Percentiles rank a stretch among this genome's conserved stretches.
phyloP scores from a whole-genome alignment of 2,797 vertebrate species.

The Pangasius mekongensis region DNA sequence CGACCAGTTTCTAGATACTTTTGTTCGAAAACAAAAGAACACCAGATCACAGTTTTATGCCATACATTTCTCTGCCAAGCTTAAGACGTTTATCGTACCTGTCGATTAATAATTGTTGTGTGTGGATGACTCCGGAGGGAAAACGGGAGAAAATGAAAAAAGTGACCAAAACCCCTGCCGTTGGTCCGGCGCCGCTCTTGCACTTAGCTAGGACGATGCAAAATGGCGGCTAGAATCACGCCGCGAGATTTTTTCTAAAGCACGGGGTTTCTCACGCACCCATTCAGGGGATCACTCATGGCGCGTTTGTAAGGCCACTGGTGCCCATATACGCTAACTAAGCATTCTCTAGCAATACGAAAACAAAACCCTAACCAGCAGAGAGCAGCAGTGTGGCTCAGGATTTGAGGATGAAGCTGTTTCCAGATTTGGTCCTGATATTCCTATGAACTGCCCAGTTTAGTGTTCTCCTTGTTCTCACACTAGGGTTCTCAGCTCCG shows the following conservation, averaged over 20 bases:
- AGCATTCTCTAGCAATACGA: neutral
- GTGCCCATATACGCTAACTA: neutral
- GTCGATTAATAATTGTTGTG: slow-evolving; percentile 76
- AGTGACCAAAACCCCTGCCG: slow-evolving; percentile 82
- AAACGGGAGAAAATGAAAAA: slow-evolving; percentile 75
- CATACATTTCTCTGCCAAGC: slow-evolving; percentile 61
- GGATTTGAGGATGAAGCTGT: neutral
- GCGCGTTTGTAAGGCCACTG: neutral
- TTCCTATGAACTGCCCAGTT: neutral
- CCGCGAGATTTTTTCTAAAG: slow-evolving; percentile 87
- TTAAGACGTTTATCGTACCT: slow-evolving; percentile 77
- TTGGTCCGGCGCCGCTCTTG: slow-evolving; percentile 88
- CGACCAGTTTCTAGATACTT: slow-evolving; percentile 72
- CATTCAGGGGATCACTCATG: slow-evolving; percentile 76
- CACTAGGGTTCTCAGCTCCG: neutral
- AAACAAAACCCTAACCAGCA: neutral
- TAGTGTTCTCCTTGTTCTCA: neutral
- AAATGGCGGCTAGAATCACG: slow-evolving; percentile 99
- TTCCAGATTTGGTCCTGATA: neutral
- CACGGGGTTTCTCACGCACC: slow-evolving; percentile 86
- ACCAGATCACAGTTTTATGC: slow-evolving; percentile 47
- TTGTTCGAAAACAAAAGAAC: slow-evolving; percentile 75
- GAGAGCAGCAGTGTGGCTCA: slow-evolving; percentile 19
- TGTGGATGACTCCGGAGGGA: slow-evolving; percentile 77
- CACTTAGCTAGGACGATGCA: slow-evolving; percentile 89